Conservation (phyloP, 2,888 invertebrate genomes). For the Melolontha melolontha region DNA sequence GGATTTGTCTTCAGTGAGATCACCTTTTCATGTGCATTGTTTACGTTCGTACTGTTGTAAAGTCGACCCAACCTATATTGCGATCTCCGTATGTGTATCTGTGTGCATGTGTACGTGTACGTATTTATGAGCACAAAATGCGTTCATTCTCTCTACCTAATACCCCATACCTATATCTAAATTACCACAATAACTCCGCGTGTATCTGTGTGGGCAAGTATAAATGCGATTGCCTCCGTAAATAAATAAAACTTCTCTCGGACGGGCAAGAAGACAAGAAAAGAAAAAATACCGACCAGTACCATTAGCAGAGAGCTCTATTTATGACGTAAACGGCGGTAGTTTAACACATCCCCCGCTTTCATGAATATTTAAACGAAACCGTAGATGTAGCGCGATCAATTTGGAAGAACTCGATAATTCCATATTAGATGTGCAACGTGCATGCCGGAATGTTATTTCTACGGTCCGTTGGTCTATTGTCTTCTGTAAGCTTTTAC, state of each 20-base stretch:
- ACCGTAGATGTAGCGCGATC: conserved; percentile 19
- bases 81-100: not conserved
- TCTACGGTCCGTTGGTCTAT: conserved; percentile 23
- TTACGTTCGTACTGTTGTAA: conserved; percentile 23
- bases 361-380: conserved; percentile 41
- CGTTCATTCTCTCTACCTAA: conserved; percentile 13
- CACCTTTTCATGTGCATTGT: conserved; percentile 34
- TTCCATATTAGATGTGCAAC: conserved; percentile 33
- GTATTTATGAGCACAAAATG: conserved; percentile 1
- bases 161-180: conserved; percentile 46
- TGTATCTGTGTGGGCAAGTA: conserved; percentile 52
- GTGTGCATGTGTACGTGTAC: not conserved
- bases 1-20: conserved; percentile 37
- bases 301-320: conserved; percentile 50
- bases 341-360: conserved; percentile 46
- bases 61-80: conserved; percentile 21
- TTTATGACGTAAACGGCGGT: conserved; percentile 48
- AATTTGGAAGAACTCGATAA: conserved; percentile 39
- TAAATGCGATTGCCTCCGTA: conserved; percentile 50
- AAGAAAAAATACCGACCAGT: conserved; percentile 47
- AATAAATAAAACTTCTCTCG: conserved; percentile 27
- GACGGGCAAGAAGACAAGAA: conserved; percentile 15
- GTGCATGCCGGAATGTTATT: conserved; percentile 26
- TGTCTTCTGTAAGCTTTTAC: conserved; percentile 18
- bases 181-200: conserved; percentile 53